Conservation (phyloP, 23 tunicate species). For the Clavelina lepadiformis region DNA sequence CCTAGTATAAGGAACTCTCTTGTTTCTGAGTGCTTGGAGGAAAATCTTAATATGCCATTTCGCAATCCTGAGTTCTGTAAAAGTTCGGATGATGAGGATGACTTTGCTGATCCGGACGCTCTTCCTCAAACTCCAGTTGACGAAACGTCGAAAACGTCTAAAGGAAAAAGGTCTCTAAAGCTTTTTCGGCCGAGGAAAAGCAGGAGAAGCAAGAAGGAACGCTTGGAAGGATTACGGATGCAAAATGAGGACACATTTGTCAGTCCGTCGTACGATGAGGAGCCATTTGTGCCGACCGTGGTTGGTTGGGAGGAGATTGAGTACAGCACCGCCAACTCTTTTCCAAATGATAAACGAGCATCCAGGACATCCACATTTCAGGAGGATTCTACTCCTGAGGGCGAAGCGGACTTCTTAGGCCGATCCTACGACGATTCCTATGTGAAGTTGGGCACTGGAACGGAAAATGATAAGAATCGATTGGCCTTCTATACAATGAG, state of each 20-base stretch:
- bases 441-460: slow-evolving; percentile 14
- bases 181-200: slow-evolving; percentile 17
- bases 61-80: slow-evolving; percentile 14
- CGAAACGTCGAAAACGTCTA: background rate
- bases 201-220: slow-evolving; percentile 25
- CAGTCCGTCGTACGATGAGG: slow-evolving; percentile 54
- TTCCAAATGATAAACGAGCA: background rate
- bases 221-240: background rate
- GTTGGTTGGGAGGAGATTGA: slow-evolving; percentile 68
- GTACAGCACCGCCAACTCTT: slow-evolving; percentile 2
- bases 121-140: slow-evolving; percentile 5
- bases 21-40: slow-evolving; percentile 8
- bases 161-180: slow-evolving; percentile 1
- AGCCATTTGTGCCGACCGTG: slow-evolving; percentile 31
- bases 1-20: no score
- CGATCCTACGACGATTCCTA: slow-evolving; percentile 27
- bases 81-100: slow-evolving; percentile 15
- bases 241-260: slow-evolving; percentile 26
- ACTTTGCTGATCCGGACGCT: background rate
- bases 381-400: background rate
- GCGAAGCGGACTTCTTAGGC: background rate
- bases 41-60: background rate
- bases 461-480: slow-evolving; percentile 5
- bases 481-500: slow-evolving; percentile 55
- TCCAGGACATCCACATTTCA: slow-evolving; percentile 7